These are phyloP conservation scores for Leucopsar rothschildi DNA, from an alignment of 2,113 vertebrate species.

Conservation along the genomic window DNA sequence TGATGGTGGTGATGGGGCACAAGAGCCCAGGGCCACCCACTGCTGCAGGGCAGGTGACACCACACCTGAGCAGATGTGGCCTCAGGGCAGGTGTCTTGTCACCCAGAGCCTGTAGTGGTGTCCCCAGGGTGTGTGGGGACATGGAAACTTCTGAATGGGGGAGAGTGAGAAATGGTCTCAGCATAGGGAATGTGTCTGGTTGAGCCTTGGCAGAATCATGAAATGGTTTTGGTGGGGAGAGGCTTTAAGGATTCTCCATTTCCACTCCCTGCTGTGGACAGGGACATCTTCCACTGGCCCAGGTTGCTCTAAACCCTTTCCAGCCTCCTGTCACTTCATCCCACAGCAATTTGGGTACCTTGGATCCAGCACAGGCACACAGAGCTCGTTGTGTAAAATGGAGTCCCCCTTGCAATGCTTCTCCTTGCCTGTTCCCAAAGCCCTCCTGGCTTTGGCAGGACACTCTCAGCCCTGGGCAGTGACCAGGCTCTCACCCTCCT, in stretches of 20 bases:
- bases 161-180: neutral
- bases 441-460: neutral
- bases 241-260: neutral
- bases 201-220: neutral
- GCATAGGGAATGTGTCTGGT: neutral
- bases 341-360: neutral
- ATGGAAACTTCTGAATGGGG: rapidly evolving
- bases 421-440: neutral
- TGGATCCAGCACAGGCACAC: neutral
- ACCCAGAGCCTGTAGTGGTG: neutral
- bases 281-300: neutral
- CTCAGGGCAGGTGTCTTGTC: neutral
- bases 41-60: neutral
- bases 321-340: neutral
- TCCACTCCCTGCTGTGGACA: neutral
- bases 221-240: neutral
- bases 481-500: neutral
- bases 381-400: neutral
- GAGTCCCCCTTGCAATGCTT: neutral
- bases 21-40: rapidly evolving
- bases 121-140: neutral
- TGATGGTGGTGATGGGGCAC: neutral
- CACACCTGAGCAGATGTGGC: neutral
- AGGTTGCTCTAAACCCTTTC: neutral
- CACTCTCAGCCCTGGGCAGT: neutral